Conservation (phyloP, 2,888 invertebrate genomes). For the Netelia melanura region DNA sequence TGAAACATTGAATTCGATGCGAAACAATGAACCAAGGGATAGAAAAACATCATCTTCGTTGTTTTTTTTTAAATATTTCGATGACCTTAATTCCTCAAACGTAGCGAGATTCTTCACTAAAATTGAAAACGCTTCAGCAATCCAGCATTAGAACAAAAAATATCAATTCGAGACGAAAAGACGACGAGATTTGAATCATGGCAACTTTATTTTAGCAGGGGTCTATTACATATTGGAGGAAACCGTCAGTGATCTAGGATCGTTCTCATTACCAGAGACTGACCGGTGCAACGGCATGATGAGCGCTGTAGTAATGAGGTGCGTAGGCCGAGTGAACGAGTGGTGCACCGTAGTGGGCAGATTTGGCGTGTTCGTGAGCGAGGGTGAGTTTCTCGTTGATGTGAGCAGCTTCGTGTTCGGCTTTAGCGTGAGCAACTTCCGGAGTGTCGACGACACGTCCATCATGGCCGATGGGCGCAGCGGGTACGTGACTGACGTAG, state of each 20-base stretch:
- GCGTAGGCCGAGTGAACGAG: slow-evolving; percentile 34
- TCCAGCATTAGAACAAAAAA: not conserved
- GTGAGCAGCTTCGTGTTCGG: slow-evolving; percentile 77
- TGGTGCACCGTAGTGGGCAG: slow-evolving; percentile 41
- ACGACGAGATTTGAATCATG: not conserved
- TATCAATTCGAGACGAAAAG: not conserved
- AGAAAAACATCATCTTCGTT: not conserved
- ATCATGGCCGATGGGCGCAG: slow-evolving; percentile 71
- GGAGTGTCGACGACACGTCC: slow-evolving; percentile 76
- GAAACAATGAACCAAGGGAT: not conserved
- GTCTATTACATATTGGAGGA: not conserved
- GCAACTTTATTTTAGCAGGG: not conserved
- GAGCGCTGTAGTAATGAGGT: slow-evolving; percentile 38
- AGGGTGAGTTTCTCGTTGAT: slow-evolving; percentile 70
- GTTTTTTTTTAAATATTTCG: not conserved
- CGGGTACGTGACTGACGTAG: slow-evolving; percentile 56
- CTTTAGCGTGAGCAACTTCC: slow-evolving; percentile 75
- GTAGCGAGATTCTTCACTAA: not conserved
- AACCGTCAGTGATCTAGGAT: not conserved
- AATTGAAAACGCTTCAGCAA: not conserved
- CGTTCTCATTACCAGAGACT: slow-evolving; percentile 20
- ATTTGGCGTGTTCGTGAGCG: slow-evolving; percentile 61
- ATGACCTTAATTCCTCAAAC: not conserved
- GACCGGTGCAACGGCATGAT: slow-evolving; percentile 18
- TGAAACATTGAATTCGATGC: not conserved